Evolutionary conservation across 2,888 invertebrate genomes (phyloP), one percentile per base, ranked within the genome.

Genomic region (Agonum fuliginosum): DNA sequence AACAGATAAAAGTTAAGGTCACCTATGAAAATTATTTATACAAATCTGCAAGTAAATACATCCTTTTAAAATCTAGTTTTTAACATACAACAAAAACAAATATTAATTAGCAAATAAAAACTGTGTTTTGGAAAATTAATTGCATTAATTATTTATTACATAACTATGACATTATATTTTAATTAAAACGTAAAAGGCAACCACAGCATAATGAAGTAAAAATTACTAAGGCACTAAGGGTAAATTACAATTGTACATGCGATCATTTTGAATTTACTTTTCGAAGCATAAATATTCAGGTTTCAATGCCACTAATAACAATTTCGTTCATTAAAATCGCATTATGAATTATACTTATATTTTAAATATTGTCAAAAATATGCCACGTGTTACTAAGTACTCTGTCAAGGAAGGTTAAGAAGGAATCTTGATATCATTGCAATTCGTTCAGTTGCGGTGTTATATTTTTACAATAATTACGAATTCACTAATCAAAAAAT

Each of bases 231-330:
- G n/a, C n/a, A n/a, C n/a, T n/a, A n/a, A n/a, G 54, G 51, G 24
- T 24, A 54, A 54, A 54, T 54, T 54, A 54, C 54, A 54, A n/a
- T 20, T 22, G 54, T 54, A 54, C 54, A 54, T 54, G 54, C 54
- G 24, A 54, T 24, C 24, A 24, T 24, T 54, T 54, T 54, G 8
- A 24, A 24, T 6, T 41, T 12, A 12, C 10, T 41, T 46, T 46
- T 19, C 22, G 8, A 51, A 51, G 22, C 20, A 48, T 10, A 1
- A 19, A 22, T 54, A 54, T n/a, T n/a, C n/a, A n/a, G n/a, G n/a
- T 54, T 24, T 24, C 54, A 54, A 54, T 54, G 54, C 22, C 54
- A 54, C 54, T 48, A 43, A n/a, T 43, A 12, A 24, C 12, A 27
- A 24, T 54, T 54, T 54, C 24, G 4, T 12, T 54, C 54, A 54